phyloP scores from a whole-genome alignment of 2,797 vertebrate species.

The Gadopsis bispinosus region DNA sequence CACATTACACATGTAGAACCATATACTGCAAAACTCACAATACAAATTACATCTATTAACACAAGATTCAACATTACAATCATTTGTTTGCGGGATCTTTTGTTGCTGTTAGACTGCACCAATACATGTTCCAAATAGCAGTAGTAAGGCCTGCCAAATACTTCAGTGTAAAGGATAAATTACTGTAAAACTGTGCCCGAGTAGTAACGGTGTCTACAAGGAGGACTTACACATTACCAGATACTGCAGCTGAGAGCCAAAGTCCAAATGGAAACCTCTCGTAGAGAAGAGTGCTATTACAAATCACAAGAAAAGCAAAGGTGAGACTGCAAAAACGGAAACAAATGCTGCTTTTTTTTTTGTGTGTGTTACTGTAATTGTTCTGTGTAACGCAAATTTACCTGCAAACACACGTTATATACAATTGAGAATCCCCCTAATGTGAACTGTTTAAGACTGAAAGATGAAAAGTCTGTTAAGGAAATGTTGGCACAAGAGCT shows the following conservation, averaged over 20 bases:
- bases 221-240: conserved; percentile 48
- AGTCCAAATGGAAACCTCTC: conserved; percentile 52
- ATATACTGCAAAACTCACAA: conserved; percentile 87
- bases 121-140: conserved; percentile 74
- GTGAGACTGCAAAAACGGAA: conserved; percentile 50
- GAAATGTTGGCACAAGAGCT: conserved; percentile 80
- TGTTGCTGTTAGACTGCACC: conserved; percentile 70
- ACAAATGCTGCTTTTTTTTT: conserved; percentile 44
- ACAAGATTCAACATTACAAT: conserved; percentile 84
- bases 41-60: conserved; percentile 87
- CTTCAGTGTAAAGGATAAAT: conserved; percentile 82
- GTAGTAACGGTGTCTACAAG: conserved; percentile 50
- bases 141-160: conserved; percentile 80
- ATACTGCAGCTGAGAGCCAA: conserved; percentile 49
- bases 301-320: conserved; percentile 51
- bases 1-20: conserved; percentile 85
- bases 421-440: conserved; percentile 42
- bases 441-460: conserved; percentile 56
- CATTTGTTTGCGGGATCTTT: conserved; percentile 65
- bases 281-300: conserved; percentile 16
- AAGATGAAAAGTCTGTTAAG: conserved; percentile 63
- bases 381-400: conserved; percentile 22
- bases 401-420: conserved; percentile 57
- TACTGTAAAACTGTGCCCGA: conserved; percentile 58
- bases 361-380: conserved; percentile 32